Evolutionary conservation across 1,140 invertebrate genomes (phyloP).

Genomic region (Propsilocerus akamusi): DNA sequence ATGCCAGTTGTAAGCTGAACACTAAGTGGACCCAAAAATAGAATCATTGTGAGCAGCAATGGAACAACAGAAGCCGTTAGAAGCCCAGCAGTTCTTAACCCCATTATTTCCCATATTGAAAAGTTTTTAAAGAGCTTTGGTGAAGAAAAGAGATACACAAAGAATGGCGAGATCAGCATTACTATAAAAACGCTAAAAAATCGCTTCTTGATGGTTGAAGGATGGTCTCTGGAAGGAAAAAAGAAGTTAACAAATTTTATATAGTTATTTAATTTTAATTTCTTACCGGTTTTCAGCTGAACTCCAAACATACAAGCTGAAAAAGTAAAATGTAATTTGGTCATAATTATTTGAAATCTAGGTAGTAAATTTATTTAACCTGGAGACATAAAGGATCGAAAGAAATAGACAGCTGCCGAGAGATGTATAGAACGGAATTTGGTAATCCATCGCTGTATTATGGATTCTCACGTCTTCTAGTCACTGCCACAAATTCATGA

Average conservation of each 20-base stretch:
- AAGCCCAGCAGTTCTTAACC: conserved; percentile 52
- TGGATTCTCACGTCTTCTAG: too few relatives aligned
- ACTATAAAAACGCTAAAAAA: conserved; percentile 72
- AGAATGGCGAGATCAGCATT: conserved; percentile 55
- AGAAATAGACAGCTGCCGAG: background rate
- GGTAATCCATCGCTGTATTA: background rate
- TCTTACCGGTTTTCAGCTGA: conserved; percentile 47
- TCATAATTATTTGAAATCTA: too few relatives aligned
- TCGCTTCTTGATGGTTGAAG: conserved; percentile 69
- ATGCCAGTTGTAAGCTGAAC: conserved; percentile 49
- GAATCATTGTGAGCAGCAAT: conserved; percentile 58
- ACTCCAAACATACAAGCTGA: conserved; percentile 66
- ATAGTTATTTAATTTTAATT: conserved; percentile 4
- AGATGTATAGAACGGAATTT: background rate
- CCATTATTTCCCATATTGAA: conserved; percentile 51
- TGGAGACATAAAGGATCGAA: background rate
- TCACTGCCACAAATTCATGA: too few relatives aligned
- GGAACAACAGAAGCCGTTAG: conserved; percentile 55
- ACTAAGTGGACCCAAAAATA: conserved; percentile 68
- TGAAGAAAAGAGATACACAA: conserved; percentile 48
- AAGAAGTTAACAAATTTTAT: background rate
- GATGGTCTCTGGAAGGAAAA: conserved; percentile 54
- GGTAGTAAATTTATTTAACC: too few relatives aligned
- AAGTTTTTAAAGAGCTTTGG: conserved; percentile 36
- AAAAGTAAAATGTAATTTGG: background rate